Conservation (phyloP, 2,888 invertebrate species). For the Scaptomyza reducta region DNA sequence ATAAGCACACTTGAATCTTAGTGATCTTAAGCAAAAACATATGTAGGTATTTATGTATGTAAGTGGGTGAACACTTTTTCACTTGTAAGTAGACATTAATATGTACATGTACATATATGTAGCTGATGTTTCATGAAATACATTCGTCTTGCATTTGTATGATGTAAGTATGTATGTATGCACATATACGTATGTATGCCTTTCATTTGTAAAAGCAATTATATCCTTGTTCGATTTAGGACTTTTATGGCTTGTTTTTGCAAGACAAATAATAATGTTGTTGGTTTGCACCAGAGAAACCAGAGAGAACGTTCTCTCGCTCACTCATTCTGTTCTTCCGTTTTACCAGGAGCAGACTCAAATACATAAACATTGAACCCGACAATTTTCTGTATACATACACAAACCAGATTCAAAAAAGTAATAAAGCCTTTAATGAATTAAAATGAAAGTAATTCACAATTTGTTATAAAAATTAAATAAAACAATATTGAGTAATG, state of each 20-base stretch:
- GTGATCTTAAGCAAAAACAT: neutral
- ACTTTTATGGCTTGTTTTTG: constrained; percentile 62
- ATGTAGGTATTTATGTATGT: neutral
- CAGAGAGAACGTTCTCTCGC: constrained; percentile 10
- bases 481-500: neutral
- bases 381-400: constrained; percentile 54
- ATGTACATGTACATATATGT: neutral
- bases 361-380: constrained; percentile 47
- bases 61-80: neutral
- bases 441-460: neutral
- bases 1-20: neutral
- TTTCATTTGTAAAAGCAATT: constrained; percentile 11
- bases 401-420: constrained; percentile 24
- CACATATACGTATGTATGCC: neutral
- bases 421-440: neutral
- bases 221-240: constrained; percentile 25
- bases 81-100: neutral
- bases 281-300: constrained; percentile 16
- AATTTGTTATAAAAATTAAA: neutral
- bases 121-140: neutral
- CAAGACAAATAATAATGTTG: constrained; percentile 40
- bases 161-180: neutral
- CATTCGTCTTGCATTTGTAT: neutral
- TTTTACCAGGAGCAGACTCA: constrained; percentile 20
- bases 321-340: neutral